phyloP scores from a whole-genome alignment of 2,113 vertebrate species.

The Lipotes vexillifer region DNA sequence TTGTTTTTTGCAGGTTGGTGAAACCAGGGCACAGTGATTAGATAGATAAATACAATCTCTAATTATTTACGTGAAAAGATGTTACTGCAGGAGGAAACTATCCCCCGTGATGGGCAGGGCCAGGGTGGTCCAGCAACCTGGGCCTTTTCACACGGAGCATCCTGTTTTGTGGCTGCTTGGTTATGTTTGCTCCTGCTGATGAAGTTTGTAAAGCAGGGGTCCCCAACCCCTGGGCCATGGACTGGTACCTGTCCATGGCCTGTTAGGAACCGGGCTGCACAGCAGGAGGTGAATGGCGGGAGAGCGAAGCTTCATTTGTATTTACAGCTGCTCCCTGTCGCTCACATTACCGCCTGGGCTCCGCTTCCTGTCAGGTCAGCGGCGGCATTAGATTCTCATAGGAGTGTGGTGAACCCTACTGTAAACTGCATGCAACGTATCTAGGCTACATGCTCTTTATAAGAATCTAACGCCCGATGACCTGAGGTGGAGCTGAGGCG shows the following conservation, averaged over 20 bases:
- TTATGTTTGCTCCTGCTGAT: not conserved
- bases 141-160: not conserved
- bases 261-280: too few relatives aligned
- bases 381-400: too few relatives aligned
- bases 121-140: not conserved
- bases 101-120: not conserved
- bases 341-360: too few relatives aligned
- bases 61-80: not conserved
- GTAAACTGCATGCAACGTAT: accelerated
- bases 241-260: too few relatives aligned
- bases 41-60: not conserved
- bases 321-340: too few relatives aligned
- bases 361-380: too few relatives aligned
- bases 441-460: accelerated
- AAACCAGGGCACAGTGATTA: not conserved
- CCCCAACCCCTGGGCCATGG: too few relatives aligned
- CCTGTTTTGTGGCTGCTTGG: not conserved
- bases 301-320: too few relatives aligned
- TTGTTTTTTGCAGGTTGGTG: not conserved
- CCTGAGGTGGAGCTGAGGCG: too few relatives aligned
- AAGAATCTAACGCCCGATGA: too few relatives aligned
- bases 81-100: not conserved
- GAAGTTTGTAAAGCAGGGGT: not conserved
- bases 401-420: too few relatives aligned
- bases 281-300: too few relatives aligned